Evolutionary conservation across 1,140 invertebrate species (phyloP).

Genomic region (Mercenaria mercenaria): DNA sequence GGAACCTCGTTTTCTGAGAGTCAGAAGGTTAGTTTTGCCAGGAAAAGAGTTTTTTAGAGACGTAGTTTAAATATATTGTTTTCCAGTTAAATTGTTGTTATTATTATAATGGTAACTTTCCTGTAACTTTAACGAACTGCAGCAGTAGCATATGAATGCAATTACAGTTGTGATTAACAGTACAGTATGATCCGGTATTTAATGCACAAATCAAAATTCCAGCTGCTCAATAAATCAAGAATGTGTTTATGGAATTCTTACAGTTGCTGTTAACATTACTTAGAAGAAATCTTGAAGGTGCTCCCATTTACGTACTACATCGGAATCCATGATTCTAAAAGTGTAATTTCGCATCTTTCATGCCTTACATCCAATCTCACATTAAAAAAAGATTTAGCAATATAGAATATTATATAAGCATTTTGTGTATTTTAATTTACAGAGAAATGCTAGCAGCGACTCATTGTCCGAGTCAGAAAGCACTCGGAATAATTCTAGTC

Average conservation of each 20-base stretch:
- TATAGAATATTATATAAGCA: too few species aligned
- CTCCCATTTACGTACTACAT: too few species aligned
- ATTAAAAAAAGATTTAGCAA: too few species aligned
- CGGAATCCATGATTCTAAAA: too few species aligned
- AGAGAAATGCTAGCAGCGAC: slow-evolving; percentile 80
- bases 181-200: not conserved
- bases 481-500: slow-evolving; percentile 79
- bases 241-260: too few species aligned
- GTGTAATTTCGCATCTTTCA: too few species aligned
- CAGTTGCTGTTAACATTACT: too few species aligned
- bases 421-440: slow-evolving; percentile 28
- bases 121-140: too few species aligned
- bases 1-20: slow-evolving; percentile 66
- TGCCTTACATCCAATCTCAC: too few species aligned
- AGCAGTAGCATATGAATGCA: not conserved
- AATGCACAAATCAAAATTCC: not conserved
- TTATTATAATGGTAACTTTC: too few species aligned
- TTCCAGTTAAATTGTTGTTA: not conserved
- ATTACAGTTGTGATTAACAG: not conserved
- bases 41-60: not conserved
- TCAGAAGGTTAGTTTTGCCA: slow-evolving; percentile 48
- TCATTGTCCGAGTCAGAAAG: slow-evolving; percentile 82
- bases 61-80: not conserved
- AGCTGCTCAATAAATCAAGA: not conserved
- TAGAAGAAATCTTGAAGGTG: too few species aligned